phyloP scores from a whole-genome alignment of 2,113 vertebrate species.

The Carassius carassius region DNA sequence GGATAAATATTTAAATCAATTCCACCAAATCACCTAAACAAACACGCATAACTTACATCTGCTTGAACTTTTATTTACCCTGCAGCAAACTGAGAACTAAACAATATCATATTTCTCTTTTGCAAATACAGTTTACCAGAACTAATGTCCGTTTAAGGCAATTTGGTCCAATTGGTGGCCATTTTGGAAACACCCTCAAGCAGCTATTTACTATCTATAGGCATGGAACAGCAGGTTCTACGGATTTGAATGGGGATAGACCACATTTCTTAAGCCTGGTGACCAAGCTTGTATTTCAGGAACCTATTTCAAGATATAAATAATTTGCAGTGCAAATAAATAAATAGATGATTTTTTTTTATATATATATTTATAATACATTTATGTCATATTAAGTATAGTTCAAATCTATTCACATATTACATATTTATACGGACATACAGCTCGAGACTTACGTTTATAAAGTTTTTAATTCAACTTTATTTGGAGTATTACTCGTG shows the following conservation, averaged over 20 bases:
- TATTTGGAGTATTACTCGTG: too few species aligned
- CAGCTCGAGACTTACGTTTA: too few species aligned
- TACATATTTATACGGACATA: too few species aligned
- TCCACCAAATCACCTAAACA: not conserved
- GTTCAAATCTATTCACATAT: too few species aligned
- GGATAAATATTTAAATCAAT: constrained; percentile 14
- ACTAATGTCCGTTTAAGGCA: not conserved
- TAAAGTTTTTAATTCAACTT: too few species aligned
- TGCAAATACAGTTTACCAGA: not conserved
- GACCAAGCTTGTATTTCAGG: not conserved
- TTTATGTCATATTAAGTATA: too few species aligned
- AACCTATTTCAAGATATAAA: not conserved
- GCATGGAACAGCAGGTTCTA: too few species aligned
- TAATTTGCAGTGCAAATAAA: not conserved
- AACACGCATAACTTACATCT: not conserved
- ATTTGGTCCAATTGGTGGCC: not conserved
- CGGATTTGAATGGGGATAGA: not conserved
- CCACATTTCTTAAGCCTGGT: not conserved
- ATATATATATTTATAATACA: too few species aligned
- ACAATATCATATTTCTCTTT: not conserved
- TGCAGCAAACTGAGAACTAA: not conserved
- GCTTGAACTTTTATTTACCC: constrained; percentile 15
- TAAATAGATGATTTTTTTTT: too few species aligned
- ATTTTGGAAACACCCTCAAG: not conserved
- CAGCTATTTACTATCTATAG: not conserved